Evolutionary conservation across 2,113 vertebrate species (phyloP), one percentile per base, ranked within the genome.

Genomic region (Chloropsis cyanopogon): DNA sequence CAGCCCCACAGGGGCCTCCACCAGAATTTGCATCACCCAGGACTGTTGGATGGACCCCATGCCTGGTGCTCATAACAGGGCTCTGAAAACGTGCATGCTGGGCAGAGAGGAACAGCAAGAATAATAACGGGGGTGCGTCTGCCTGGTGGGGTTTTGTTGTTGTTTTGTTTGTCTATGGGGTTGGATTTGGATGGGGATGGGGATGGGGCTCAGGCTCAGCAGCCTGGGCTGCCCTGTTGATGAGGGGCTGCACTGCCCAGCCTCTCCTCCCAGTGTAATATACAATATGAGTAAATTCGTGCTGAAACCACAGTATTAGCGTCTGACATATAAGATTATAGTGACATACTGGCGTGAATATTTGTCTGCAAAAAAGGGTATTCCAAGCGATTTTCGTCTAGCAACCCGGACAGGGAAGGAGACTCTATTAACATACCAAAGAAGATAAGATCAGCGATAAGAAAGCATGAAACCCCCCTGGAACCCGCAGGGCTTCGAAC

Each of bases 41-140:
- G 29, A 5, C 31, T 44, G 21, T 5, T 41, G 12, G 10, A 12
- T 20, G 59, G 25, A 18, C 12, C 7, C 4, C 23, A 3, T 11
- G 66, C 20, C n/a, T 12, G 0, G 4, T 14, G 37, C 59, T 77
- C 5, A 0, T 10, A 16, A 14, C 18, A 19, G 24, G 28, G 16
- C 29, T 73, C 60, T 68, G 42, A 24, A 68, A 57, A 61, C 12
- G 42, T 16, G 14, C 16, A 2, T 3, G 17, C 8, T 37, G 17
- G 37, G 33, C 4, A 2, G 71, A 82, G 72, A 47, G 18, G 47
- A 76, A 47, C 3, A 52, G 12, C 33, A 28, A 24, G 4, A 41
- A 19, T 12, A 19, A 21, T 29, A 26, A 41, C 5, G 29, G 26
- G 29, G 24, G 6, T 21, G 21, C 15, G 4, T 31, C 41, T 56